Evolutionary conservation across 1,140 invertebrate genomes (phyloP), one percentile per base, ranked within the genome.

Genomic region (Cotesia chilonis): DNA sequence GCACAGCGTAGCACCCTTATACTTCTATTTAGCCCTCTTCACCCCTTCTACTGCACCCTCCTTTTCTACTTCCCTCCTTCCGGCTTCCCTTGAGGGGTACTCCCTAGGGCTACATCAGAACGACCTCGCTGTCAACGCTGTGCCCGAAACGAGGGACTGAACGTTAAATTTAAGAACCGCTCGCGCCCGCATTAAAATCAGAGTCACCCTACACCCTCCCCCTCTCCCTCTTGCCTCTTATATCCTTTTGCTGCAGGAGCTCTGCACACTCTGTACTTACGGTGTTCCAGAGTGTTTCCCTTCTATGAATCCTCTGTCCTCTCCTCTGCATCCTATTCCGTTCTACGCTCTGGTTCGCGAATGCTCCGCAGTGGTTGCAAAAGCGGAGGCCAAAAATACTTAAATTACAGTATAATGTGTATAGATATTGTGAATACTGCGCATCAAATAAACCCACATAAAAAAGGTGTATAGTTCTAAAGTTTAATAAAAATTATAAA

Each of bases 1-100:
- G 82, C 82, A 28, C 28, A 28, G 28, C 28, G 28, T 28, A 28
- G 84, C 84, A 84, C 78, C 77, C 80, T 73, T 74, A 7, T 59
- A 35, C 28, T 28, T 74, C 71, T 78, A 68, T 71, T 78, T 79
- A 66, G 70, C 70, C 73, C 75, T 74, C 70, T 70, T 75, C 52
- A 35, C 36, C 47, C n/a, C 73, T 71, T 63, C 54, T 68, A 67
- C 52, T 17, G 14, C 28, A 12, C 6, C 5, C 14, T 20, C 14
- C 10, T 10, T 17, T 47, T 54, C 51, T 12, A 57, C 12, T 57
- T 55, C 2, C 36, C 36, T 63, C 36, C 35, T 35, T 63, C 60
- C 20, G 28, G 36, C 37, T 3, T 63, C 60, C 17, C 54, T 57
- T 57, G 17, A 17, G 28, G 28, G 28, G 28, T 28, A 28, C 60